These are phyloP conservation scores for Polypterus bichir DNA, from an alignment of 2,113 vertebrate genomes.

Conservation along the genomic window DNA sequence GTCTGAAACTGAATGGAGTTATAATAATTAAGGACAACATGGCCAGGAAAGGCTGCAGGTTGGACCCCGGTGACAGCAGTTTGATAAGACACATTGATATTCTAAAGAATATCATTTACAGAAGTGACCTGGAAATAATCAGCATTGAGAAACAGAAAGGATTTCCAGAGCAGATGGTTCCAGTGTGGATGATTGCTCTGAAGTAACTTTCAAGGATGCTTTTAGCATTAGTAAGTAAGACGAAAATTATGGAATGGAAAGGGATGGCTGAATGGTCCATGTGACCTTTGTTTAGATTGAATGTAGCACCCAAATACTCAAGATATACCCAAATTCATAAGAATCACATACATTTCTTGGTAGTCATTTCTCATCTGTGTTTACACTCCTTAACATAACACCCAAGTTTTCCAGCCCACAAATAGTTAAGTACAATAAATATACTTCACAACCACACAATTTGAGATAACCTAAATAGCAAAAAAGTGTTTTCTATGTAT, in stretches of 20 bases:
- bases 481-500: no score
- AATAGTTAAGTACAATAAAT: no score
- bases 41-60: constrained; percentile 72
- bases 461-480: no score
- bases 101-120: constrained; percentile 62
- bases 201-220: constrained; percentile 17
- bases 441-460: no score
- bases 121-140: constrained; percentile 70
- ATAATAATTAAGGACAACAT: constrained; percentile 91
- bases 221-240: background rate
- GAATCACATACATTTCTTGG: no score
- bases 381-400: no score
- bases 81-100: constrained; percentile 81
- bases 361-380: no score
- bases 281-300: no score
- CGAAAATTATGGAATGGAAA: background rate
- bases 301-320: no score
- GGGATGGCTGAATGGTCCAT: no score
- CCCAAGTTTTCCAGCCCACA: no score
- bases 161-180: constrained; percentile 77
- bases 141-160: constrained; percentile 64
- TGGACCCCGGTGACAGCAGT: constrained; percentile 79
- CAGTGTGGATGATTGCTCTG: constrained; percentile 87
- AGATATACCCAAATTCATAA: no score
- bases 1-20: constrained; percentile 69